Evolutionary conservation across 2,888 invertebrate genomes (phyloP), one percentile per base, ranked within the genome.

Genomic region (Dryococelus australis): DNA sequence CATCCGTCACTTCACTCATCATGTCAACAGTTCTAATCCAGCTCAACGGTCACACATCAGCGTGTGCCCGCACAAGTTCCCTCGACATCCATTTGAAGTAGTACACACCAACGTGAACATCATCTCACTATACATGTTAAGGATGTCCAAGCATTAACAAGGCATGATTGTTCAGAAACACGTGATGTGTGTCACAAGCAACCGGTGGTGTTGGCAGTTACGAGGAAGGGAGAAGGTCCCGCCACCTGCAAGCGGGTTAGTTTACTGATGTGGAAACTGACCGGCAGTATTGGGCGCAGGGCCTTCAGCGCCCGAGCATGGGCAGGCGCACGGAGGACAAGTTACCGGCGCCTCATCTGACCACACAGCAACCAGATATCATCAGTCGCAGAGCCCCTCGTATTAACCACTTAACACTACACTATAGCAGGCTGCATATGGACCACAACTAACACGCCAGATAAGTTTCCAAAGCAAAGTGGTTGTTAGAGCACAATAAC

Each of bases 281-380:
- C 85, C 87, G 65, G 85, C 53, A n/a, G 87, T 85, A 24, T 47
- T 65, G 20, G 47, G 47, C 83, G 65, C 85, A 28, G 65, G 83
- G 81, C 26, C 35, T 51, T 84, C 81, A 35, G 87, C 53, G 27
- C 84, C 53, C 51, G 88, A 85, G 84, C 88, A 87, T 84, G 85
- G 53, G 65, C 88, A 88, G 87, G 86, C 78, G 84, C 88, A 88
- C 47, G 87, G 88, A 51, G 88, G 88, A 27, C 88, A 88, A 80
- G 88, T 88, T 27, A 80, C 87, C 43, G 86, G 35, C 35, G 79
- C 85, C 24, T 86, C 87, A 87, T 86, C 86, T 88, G 81, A 84
- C 86, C 81, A 51, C 81, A 65, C 65, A 65, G 65, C 65, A 65
- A 65, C 65, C 65, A 65, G 8, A 65, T 24, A n/a, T 65, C 65